Base-by-base conservation (phyloP, 2,888 invertebrate genomes). In the Orchestes rusci region DNA sequence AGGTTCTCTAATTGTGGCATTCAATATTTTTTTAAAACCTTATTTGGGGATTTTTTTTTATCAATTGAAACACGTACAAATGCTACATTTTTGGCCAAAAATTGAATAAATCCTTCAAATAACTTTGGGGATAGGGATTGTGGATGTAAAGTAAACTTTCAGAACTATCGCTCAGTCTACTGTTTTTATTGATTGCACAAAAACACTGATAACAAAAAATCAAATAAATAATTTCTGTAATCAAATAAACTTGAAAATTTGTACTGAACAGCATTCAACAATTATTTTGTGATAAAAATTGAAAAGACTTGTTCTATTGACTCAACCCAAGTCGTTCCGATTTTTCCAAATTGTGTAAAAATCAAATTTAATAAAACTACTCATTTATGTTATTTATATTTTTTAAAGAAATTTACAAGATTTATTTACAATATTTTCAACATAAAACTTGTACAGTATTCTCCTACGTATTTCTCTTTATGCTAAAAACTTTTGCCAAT, bases 141-240 rank as follows among this genome's bases (percentile, higher is more conserved):
- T n/a, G n/a, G n/a, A n/a, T n/a, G n/a, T n/a, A n/a, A n/a, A n/a
- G n/a, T n/a, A n/a, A n/a, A n/a, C n/a, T 31, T 34, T 34, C 17
- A 16, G 34, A 18, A 34, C 34, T 34, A 34, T 34, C 34, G 34
- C 39, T 65, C 66, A 66, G 66, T 66, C 66, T 66, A 66, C 64
- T 60, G 43, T 59, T 61, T 66, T 65, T 64, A 64, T 63, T 66
- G 59, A 66, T 66, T 66, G 66, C 66, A 66, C 66, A 64, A 61
- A 47, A 63, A 66, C 64, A 66, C 63, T 64, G 63, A 64, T 60
- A 63, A 60, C 65, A 63, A 66, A 62, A 60, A 37, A 47, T 29
- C 43, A 42, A 35, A 43, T 47, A 43, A 42, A 43, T 38, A 47
- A 46, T 28, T 47, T 43, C 34, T 39, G 38, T 39, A 43, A 39